Evolutionary conservation across 2,888 invertebrate genomes (phyloP).

Genomic region (Chrysina gloriosa): DNA sequence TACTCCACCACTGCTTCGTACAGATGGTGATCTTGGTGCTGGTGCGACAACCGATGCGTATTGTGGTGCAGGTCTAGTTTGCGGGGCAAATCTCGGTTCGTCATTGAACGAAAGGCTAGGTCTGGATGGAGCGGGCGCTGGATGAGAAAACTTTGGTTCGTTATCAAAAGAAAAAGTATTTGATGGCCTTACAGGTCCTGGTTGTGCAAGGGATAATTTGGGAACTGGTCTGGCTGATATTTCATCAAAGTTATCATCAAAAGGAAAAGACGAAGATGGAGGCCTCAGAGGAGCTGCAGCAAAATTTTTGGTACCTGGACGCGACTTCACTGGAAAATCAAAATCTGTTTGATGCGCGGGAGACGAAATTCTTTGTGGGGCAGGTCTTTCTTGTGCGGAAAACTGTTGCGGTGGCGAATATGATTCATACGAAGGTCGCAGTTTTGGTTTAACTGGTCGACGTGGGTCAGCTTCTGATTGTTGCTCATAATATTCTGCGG

Average conservation of each 20-base stretch:
- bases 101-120: constrained; percentile 54
- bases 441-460: constrained; percentile 52
- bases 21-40: constrained; percentile 52
- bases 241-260: constrained; percentile 56
- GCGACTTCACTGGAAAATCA: constrained; percentile 43
- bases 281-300: constrained; percentile 54
- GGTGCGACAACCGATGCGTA: constrained; percentile 52
- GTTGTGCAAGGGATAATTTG: constrained; percentile 56
- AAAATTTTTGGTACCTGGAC: constrained; percentile 50
- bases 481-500: constrained; percentile 61
- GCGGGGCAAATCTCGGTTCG: constrained; percentile 61
- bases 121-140: constrained; percentile 53
- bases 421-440: constrained; percentile 49
- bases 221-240: constrained; percentile 55
- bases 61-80: constrained; percentile 58
- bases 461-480: constrained; percentile 48
- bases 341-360: constrained; percentile 28
- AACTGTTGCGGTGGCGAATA: constrained; percentile 48
- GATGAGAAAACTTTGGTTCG: constrained; percentile 47
- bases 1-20: constrained; percentile 68
- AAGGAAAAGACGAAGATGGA: constrained; percentile 57
- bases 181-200: constrained; percentile 50
- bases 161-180: constrained; percentile 46
- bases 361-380: constrained; percentile 39
- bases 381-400: constrained; percentile 46